A percentile compares a stretch with the other conserved stretches of the same genome.
Evolutionary conservation across 2,113 vertebrate species (phyloP).

Genomic region (Ranitomeya imitator): DNA sequence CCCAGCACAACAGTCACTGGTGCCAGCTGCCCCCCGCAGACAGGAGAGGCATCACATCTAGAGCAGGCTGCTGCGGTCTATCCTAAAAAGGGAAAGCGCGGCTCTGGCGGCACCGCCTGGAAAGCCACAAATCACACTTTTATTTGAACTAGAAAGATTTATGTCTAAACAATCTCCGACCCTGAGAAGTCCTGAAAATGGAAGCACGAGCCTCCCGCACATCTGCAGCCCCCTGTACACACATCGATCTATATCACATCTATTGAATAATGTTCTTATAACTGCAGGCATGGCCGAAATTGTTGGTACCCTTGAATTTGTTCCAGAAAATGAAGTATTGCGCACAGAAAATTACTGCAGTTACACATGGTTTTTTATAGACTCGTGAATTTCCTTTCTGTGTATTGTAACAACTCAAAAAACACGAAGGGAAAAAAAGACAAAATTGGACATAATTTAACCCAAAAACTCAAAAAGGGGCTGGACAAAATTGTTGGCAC

Average conservation of each 20-base stretch:
- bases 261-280: not conserved
- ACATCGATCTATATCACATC: not conserved
- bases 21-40: not conserved
- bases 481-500: too few relatives aligned
- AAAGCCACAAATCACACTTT: slow-evolving; percentile 26
- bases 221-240: not conserved
- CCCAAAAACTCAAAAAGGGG: too few relatives aligned
- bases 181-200: not conserved
- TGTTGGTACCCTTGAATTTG: too few relatives aligned
- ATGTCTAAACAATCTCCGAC: slow-evolving; percentile 41
- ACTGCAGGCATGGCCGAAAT: too few relatives aligned
- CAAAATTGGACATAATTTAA: too few relatives aligned
- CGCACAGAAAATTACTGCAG: too few relatives aligned
- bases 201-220: not conserved
- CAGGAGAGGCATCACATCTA: not conserved
- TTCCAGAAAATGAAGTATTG: too few relatives aligned
- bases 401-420: too few relatives aligned
- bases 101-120: not conserved
- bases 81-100: slow-evolving; percentile 49
- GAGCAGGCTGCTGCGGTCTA: not conserved
- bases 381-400: too few relatives aligned
- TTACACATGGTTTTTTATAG: too few relatives aligned
- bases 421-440: too few relatives aligned
- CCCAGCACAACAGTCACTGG: not conserved
- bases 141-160: slow-evolving; percentile 42